Evolutionary conservation across 2,113 vertebrate genomes (phyloP), one percentile per base, ranked within the genome.

Genomic region (Carassius gibelio): DNA sequence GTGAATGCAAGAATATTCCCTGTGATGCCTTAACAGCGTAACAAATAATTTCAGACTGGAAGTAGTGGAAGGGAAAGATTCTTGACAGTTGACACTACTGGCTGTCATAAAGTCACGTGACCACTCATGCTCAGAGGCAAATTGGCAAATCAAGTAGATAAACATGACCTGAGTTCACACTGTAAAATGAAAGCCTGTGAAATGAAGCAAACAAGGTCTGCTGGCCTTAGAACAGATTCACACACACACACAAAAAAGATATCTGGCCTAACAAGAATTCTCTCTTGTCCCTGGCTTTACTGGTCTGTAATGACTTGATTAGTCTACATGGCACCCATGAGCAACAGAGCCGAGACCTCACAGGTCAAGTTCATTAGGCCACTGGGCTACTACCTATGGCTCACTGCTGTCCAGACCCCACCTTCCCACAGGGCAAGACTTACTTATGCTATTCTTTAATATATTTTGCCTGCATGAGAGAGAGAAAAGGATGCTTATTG

Each of bases 281-380:
- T 62, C 77, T 79, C 34, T 62, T 61, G 34, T 79, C 95, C 95
- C 95, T 83, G 75, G 76, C 64, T 81, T 75, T 94, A 95, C 93
- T 94, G 93, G 90, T 94, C 93, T 94, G 94, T 95, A 96, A 96
- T 96, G 95, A 96, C 94, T 96, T 94, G 94, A 96, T 96, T 94
- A 94, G 95, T 94, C 95, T 96, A 95, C 94, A 94, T 95, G 94
- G 95, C 95, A 96, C 95, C 96, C 96, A 95, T 96, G 94, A 95
- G 95, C 95, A 95, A 93, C 92, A 95, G 95, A 96, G 94, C 95
- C 92, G 90, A 94, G 94, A 96, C 95, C 94, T 95, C 95, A 95
- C 94, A 94, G 94, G 95, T 95, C 95, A 95, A 93, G 94, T 94
- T 96, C 94, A 95, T 95, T 94, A 96, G 95, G 94, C 94, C 95